Conservation (phyloP, 2,888 invertebrate species). For the Hofmannophila pseudospretella region DNA sequence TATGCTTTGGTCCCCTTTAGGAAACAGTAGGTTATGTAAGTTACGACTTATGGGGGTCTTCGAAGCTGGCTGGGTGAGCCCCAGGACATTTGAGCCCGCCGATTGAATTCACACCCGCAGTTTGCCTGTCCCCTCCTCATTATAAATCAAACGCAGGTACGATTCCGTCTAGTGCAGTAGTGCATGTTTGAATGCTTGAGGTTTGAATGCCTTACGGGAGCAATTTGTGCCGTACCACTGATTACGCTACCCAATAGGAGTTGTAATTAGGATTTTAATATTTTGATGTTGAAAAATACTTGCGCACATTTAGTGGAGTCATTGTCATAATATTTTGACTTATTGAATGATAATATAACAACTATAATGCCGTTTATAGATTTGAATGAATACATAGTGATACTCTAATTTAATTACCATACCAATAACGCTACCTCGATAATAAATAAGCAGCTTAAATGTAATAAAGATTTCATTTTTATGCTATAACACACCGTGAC, state of each 20-base stretch:
- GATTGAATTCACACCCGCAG: conserved; percentile 67
- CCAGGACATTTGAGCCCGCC: conserved; percentile 49
- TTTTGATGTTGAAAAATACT: too few relatives aligned
- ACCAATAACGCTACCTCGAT: conserved; percentile 34
- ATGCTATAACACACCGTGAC: conserved; percentile 36
- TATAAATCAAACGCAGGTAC: conserved; percentile 76
- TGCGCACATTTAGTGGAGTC: too few relatives aligned
- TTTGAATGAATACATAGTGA: conserved; percentile 21
- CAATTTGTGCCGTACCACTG: conserved; percentile 26
- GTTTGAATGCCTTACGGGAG: conserved; percentile 31
- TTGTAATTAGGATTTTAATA: too few relatives aligned
- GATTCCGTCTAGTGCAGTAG: conserved; percentile 60
- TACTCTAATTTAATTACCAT: conserved; percentile 30
- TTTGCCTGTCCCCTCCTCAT: conserved; percentile 62
- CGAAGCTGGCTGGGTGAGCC: conserved; percentile 35
- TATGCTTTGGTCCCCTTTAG: too few relatives aligned
- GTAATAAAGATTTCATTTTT: conserved; percentile 47
- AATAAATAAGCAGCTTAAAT: conserved; percentile 51
- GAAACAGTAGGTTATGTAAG: conserved; percentile 28
- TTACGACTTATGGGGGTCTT: conserved; percentile 30
- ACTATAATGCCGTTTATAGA: conserved; percentile 10
- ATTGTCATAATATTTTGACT: too few relatives aligned
- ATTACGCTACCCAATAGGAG: too few relatives aligned
- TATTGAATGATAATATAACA: too few relatives aligned
- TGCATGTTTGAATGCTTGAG: conserved; percentile 53